phyloP scores from a whole-genome alignment of 92 coral and sea anemone genomes.

The Montipora capitata region DNA sequence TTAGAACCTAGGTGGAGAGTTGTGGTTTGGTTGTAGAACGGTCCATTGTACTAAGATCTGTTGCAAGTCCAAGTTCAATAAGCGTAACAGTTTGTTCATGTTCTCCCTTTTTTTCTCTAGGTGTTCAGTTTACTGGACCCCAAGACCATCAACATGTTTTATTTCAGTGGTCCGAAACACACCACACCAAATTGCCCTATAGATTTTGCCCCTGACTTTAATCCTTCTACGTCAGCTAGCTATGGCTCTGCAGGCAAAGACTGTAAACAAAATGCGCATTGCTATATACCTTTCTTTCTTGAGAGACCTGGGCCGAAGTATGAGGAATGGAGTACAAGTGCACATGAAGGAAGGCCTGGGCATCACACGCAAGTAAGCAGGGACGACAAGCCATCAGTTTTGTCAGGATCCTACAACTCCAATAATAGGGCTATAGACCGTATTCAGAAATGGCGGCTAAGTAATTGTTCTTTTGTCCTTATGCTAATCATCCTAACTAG shows the following conservation, averaged over 20 bases:
- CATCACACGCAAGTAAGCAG: constrained; percentile 94
- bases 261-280: constrained; percentile 71
- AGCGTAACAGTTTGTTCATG: background rate
- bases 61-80: no score
- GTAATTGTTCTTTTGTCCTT: no score
- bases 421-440: no score
- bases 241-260: constrained; percentile 44
- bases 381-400: background rate
- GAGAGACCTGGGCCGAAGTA: constrained; percentile 84
- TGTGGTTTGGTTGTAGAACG: no score
- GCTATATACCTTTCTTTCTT: constrained; percentile 85
- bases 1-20: no score
- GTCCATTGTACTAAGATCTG: no score
- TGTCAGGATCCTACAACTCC: no score
- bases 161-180: constrained; percentile 89
- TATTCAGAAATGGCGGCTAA: no score
- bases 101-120: constrained; percentile 30
- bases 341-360: constrained; percentile 98
- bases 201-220: constrained; percentile 79
- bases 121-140: constrained; percentile 88
- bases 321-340: constrained; percentile 76
- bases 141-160: constrained; percentile 85
- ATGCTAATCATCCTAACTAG: no score
- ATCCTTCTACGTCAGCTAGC: constrained; percentile 87
- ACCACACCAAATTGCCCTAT: constrained; percentile 96